Base-by-base conservation (phyloP, 2,113 vertebrate genomes). In the Ptyas mucosa region DNA sequence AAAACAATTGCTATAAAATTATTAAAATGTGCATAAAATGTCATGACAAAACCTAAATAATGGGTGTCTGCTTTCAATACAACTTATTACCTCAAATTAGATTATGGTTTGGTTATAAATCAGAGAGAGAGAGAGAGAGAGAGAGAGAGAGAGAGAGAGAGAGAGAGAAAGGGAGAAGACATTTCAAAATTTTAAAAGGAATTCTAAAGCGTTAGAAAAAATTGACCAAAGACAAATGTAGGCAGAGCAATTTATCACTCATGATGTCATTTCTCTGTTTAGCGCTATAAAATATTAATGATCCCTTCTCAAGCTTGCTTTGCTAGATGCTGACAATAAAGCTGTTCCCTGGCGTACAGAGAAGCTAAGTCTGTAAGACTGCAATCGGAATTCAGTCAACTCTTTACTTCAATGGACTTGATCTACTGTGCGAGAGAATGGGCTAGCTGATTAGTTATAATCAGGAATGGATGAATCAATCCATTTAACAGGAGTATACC, bases 201-300 rank as follows among this genome's bases (percentile, higher is more conserved):
- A 95, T 94, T 91, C 26, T 24, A 95, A 93, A 86, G 86, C 69
- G 95, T 75, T 88, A 92, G 85, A 90, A 94, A 69, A 51, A 46
- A 87, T 69, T 51, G 29, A 58, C 88, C 94, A 95, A 95, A 93
- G 64, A 89, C 90, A 75, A 90, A 94, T 53, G 49, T 93, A 94
- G 90, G 0, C 0, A 81, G 92, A 75, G 49, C 91, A 69, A 93
- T 89, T 43, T 58, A 90, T 96, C 96, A 95, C 92, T 94, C 90
- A 34, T 94, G 7, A 87, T 95, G 95, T 89, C 97, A 95, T 96
- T 93, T 94, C n/a, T 95, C 93, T 81, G 58, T 96, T 96, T 46
- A 95, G 92, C 93, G 95, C 96, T 95, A 61, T 97, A 91, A 97
- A 97, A 96, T 96, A 97, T 97, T 97, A 96, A 97, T 97, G 96